Base-by-base conservation (phyloP, 2,888 invertebrate genomes). In the Eustalomyia histrio region DNA sequence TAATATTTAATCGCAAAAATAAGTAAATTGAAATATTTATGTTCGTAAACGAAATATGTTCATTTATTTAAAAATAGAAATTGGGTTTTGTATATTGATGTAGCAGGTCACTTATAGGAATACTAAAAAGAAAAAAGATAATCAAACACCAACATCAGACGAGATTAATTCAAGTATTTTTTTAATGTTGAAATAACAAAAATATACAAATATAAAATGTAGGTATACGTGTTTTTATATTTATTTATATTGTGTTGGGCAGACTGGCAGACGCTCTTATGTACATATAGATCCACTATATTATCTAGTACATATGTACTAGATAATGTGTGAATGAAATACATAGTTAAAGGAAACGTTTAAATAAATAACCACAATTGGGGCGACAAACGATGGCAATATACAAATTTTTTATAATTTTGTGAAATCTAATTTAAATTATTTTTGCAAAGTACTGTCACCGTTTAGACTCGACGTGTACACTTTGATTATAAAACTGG, bases 211-310 rank as follows among this genome's bases (percentile, higher is more conserved):
- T 14, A 47, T 47, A 47, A 47, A 47, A 39, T 4, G 14, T 33
- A 52, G 29, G 52, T 52, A 52, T 50, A 16, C 24, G 29, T 35
- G 21, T 55, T 24, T 29, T 24, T 33, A n/a, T 57, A 29, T 21
- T 67, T 65, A 29, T 58, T 17, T 47, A 18, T 67, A 21, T 55
- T 57, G 29, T 14, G 57, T 68, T 57, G 57, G 29, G 24, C 58
- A 69, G 71, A 72, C 61, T 52, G 16, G 24, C 24, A 53, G 61
- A 63, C 71, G 71, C 71, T 43, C 35, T 39, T 33, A 14, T 47
- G 43, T 47, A 47, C 14, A 47, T n/a, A n/a, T 47, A 5, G 14
- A 12, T 39, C 2, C 8, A 35, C 12, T 14, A 4, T 10, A 3
- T 12, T 47, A 47, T 47, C 43, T 47, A 47, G 43, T 47, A n/a